phyloP scores from a whole-genome alignment of 2,888 invertebrate species.

The Branchellion lobata region DNA sequence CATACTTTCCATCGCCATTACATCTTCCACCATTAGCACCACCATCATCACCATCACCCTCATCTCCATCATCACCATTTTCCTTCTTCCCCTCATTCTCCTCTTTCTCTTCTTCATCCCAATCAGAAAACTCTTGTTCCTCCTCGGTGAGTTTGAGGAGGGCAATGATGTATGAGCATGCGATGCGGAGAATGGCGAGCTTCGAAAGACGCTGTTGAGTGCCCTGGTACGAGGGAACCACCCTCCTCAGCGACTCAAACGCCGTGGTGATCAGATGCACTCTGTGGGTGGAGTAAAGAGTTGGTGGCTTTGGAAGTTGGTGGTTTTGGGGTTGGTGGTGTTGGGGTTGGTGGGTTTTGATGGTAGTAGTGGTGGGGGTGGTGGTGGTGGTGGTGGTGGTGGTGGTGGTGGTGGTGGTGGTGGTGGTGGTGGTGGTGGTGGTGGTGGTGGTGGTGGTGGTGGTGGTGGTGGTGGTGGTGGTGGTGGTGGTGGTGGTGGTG shows the following conservation, averaged over 20 bases:
- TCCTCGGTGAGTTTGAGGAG: constrained; percentile 75
- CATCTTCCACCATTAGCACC: no score
- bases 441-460: no score
- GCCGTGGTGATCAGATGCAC: constrained; percentile 94
- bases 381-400: no score
- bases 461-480: no score
- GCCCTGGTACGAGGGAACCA: constrained; percentile 86
- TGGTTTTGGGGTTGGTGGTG: no score
- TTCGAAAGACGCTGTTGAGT: constrained; percentile 92
- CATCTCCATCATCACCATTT: not conserved
- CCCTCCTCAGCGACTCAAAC: constrained; percentile 80
- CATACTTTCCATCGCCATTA: not conserved
- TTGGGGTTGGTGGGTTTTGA: no score
- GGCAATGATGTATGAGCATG: constrained; percentile 87
- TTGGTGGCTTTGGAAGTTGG: no score
- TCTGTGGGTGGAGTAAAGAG: no score
- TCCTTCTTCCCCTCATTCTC: not conserved
- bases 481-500: no score
- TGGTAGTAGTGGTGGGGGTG: no score
- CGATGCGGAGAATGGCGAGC: constrained; percentile 84
- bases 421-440: no score
- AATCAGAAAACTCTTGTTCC: constrained; percentile 69
- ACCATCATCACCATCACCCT: not conserved
- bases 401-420: no score
- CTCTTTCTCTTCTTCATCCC: not conserved